phyloP scores from a whole-genome alignment of 2,113 vertebrate genomes.

The Orientallactaga bullata region DNA sequence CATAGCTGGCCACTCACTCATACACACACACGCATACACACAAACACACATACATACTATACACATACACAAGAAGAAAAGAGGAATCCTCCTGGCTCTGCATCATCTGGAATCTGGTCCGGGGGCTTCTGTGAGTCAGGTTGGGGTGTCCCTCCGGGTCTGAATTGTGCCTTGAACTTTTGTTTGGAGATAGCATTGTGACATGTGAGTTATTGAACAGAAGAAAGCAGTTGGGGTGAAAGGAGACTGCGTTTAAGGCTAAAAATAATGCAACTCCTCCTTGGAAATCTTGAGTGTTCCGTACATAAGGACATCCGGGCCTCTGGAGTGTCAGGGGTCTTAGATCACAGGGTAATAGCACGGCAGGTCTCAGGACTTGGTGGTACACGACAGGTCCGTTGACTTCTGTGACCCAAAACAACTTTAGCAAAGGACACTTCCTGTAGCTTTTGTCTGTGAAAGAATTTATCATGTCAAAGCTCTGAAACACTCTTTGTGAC shows the following conservation, averaged over 20 bases:
- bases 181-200: background rate
- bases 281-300: background rate
- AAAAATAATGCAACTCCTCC: background rate
- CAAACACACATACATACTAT: too few species aligned
- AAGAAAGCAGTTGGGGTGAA: background rate
- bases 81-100: background rate
- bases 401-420: background rate
- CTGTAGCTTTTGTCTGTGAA: accelerated
- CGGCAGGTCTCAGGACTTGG: too few species aligned
- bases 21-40: too few species aligned
- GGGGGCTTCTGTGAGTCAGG: background rate
- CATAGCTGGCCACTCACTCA: too few species aligned
- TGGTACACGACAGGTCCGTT: background rate
- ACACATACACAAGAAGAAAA: too few species aligned
- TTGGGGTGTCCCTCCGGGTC: background rate
- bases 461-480: background rate
- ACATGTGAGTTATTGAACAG: background rate
- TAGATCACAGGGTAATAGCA: accelerated
- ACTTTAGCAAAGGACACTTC: background rate
- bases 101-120: background rate
- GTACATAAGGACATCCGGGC: background rate
- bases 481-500: background rate
- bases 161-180: background rate
- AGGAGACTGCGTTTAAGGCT: background rate
- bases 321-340: background rate